Conservation (phyloP, 2,113 vertebrate species). For the Bubo scandiacus region DNA sequence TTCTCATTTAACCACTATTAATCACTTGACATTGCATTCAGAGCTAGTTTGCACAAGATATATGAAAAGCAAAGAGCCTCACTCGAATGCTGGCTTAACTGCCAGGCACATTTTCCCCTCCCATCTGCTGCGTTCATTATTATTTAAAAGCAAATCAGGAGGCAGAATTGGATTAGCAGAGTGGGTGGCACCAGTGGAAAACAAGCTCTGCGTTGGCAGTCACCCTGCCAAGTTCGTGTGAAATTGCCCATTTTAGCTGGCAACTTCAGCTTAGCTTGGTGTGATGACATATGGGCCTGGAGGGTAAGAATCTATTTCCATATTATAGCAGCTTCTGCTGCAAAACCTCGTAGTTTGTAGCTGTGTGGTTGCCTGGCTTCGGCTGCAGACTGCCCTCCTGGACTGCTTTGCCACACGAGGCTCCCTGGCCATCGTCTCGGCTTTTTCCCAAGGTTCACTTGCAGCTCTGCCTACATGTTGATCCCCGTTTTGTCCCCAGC, state of each 20-base stretch:
- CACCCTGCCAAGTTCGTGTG: conserved; percentile 25
- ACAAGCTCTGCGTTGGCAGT: conserved; percentile 20
- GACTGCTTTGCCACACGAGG: background rate
- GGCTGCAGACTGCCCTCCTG: background rate
- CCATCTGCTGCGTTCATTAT: conserved; percentile 34
- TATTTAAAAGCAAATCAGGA: conserved; percentile 56
- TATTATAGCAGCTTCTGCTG: conserved; percentile 44
- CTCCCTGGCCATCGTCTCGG: rapidly evolving
- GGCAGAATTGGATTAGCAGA: conserved; percentile 48
- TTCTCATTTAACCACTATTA: conserved; percentile 34
- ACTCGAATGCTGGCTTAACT: background rate
- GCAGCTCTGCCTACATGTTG: background rate
- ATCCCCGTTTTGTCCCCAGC: rapidly evolving
- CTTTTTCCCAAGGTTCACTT: background rate
- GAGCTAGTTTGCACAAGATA: conserved; percentile 50
- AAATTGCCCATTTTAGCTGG: conserved; percentile 43
- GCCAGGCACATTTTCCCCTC: conserved; percentile 10
- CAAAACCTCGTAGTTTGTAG: background rate
- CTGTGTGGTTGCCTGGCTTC: background rate
- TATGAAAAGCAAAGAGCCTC: conserved; percentile 22
- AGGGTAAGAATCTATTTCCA: conserved; percentile 47
- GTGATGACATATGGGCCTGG: conserved; percentile 33
- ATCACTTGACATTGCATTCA: conserved; percentile 35
- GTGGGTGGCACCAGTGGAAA: conserved; percentile 55
- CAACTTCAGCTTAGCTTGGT: conserved; percentile 13